Evolutionary conservation across 2,113 vertebrate genomes (phyloP).

Genomic region (Eurystomus gularis): DNA sequence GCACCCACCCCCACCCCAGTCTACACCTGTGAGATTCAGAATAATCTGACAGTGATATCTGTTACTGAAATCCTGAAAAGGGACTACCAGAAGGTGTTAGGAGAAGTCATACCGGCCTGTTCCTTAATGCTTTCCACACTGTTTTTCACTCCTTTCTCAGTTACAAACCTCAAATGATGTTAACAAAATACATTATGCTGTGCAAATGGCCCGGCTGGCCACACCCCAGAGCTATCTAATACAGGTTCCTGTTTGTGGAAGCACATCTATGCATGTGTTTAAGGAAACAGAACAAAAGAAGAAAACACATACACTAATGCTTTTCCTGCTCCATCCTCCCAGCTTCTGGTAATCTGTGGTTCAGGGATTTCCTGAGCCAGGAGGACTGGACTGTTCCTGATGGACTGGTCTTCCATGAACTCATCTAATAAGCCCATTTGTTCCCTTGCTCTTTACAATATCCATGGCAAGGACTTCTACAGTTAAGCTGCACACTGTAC

Average conservation of each 20-base stretch:
- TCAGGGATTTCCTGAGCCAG: background rate
- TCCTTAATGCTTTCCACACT: background rate
- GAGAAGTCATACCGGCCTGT: background rate
- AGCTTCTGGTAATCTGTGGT: background rate
- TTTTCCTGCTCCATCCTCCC: background rate
- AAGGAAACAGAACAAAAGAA: background rate
- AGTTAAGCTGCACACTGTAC: background rate
- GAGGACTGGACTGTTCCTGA: conserved; percentile 26
- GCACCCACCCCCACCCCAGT: background rate
- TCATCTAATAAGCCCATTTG: background rate
- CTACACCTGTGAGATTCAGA: background rate
- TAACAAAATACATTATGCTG: background rate
- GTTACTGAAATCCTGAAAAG: background rate
- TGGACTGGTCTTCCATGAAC: background rate
- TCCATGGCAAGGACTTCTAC: background rate
- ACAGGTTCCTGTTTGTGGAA: background rate
- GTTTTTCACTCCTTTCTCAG: background rate
- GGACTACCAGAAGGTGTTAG: background rate
- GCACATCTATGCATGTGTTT: background rate
- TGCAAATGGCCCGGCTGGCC: background rate
- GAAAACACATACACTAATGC: background rate
- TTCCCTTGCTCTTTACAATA: background rate
- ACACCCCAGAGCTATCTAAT: background rate
- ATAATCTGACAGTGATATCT: background rate
- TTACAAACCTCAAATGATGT: background rate